Evolutionary conservation across 2,888 invertebrate species (phyloP).

Genomic region (Aphodius granarius): DNA sequence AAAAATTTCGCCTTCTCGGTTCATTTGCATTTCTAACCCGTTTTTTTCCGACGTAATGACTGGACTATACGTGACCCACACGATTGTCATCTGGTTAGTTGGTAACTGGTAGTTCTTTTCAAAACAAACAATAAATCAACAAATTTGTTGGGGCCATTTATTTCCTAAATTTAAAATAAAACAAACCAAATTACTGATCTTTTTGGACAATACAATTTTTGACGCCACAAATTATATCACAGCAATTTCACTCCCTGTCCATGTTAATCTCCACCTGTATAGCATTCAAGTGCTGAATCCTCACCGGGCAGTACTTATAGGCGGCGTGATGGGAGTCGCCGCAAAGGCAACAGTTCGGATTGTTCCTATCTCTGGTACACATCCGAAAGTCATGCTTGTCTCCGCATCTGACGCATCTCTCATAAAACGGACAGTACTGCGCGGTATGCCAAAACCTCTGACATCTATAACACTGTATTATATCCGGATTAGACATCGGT

Average conservation of each 20-base stretch:
- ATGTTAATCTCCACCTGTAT: slow-evolving; percentile 47
- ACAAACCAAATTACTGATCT: background rate
- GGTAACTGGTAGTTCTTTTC: too few species aligned
- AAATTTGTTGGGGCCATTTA: background rate
- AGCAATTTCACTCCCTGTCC: slow-evolving; percentile 22
- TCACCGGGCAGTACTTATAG: slow-evolving; percentile 54
- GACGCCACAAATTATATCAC: background rate
- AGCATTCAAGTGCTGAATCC: slow-evolving; percentile 54
- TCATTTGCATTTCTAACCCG: too few species aligned
- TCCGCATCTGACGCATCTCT: slow-evolving; percentile 58
- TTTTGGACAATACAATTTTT: background rate
- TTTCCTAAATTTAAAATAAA: background rate
- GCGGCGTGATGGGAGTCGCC: slow-evolving; percentile 60
- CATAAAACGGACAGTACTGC: slow-evolving; percentile 47
- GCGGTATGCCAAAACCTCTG: slow-evolving; percentile 61
- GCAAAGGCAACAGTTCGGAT: slow-evolving; percentile 58
- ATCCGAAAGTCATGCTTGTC: slow-evolving; percentile 57
- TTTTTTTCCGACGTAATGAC: too few species aligned
- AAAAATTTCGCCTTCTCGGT: too few species aligned
- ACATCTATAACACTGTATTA: slow-evolving; percentile 58
- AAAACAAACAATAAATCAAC: background rate
- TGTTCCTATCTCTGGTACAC: slow-evolving; percentile 55
- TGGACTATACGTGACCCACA: too few species aligned
- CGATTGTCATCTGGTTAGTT: too few species aligned
- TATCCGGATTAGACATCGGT: slow-evolving; percentile 45